Evolutionary conservation across 2,888 invertebrate species (phyloP).

Genomic region (Leptinotarsa peninsularis): DNA sequence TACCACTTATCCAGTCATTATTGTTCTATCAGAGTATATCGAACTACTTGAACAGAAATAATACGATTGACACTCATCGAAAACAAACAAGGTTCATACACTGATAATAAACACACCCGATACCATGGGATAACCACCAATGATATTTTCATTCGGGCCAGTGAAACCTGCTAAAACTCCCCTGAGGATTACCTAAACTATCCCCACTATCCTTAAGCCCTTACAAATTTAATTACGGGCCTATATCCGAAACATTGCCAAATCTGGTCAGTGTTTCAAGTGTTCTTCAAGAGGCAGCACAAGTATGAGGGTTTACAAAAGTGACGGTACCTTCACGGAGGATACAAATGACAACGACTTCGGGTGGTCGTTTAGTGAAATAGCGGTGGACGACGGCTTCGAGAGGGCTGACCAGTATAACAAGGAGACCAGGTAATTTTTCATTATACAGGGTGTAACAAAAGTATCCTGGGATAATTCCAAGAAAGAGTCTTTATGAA

Average conservation of each 20-base stretch:
- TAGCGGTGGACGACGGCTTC: constrained; percentile 48
- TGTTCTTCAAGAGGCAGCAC: neutral
- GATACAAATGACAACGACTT: constrained; percentile 54
- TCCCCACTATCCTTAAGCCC: constrained; percentile 29
- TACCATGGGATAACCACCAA: neutral
- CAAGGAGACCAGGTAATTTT: constrained; percentile 34
- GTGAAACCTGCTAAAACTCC: constrained; percentile 6
- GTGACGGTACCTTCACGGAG: constrained; percentile 56
- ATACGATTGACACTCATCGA: neutral
- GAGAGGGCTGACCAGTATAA: constrained; percentile 40
- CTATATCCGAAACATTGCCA: constrained; percentile 22
- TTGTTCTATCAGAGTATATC: neutral
- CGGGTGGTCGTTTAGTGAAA: constrained; percentile 57
- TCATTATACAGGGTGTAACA: neutral
- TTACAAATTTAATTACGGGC: constrained; percentile 35
- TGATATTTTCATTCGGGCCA: neutral
- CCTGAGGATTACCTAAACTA: constrained; percentile 17
- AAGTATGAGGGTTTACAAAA: constrained; percentile 57
- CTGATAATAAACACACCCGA: constrained; percentile 18
- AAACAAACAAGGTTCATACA: neutral
- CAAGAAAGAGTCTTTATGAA: too few relatives aligned
- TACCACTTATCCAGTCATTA: neutral
- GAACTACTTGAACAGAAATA: neutral
- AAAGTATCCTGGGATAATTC: too few relatives aligned
- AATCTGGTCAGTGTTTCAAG: neutral